Base-by-base conservation (phyloP, 2,113 vertebrate species). In the Collichthys lucidus region DNA sequence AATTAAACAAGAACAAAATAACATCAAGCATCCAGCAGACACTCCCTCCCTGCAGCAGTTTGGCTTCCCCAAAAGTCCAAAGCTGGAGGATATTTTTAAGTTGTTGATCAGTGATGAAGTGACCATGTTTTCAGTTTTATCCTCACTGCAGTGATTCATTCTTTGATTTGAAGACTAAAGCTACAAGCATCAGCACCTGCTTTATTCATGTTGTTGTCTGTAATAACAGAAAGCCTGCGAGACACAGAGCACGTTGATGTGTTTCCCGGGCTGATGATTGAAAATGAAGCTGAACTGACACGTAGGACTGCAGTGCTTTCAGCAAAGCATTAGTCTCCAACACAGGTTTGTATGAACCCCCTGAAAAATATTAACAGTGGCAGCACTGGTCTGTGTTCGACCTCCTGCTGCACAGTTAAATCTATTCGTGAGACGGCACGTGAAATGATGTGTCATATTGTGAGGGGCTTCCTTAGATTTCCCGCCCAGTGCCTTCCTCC, bases 381-480 rank as follows among this genome's bases (percentile, higher is more conserved):
- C 31, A 53, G 68, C 69, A 57, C 71, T 68, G 19, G 29, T 74
- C 55, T 84, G 66, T 52, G 82, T 55, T 79, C 19, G 40, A 77
- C 74, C 81, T 82, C 79, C 78, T 71, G n/a, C 66, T 67, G 73
- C 62, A 50, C 63, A 7, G 44, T 80, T 77, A 53, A 74, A 86
- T 57, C 19, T 67, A 26, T 77, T 81, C 75, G 64, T 73, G 63
- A 89, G 77, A 69, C 65, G 42, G 66, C 85, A 88, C 61, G 44
- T 63, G 62, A 87, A 88, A 77, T 85, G 76, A 90, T 89, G 88
- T 83, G 91, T 92, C 90, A 89, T 84, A 79, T 55, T 64, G 68
- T 88, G 74, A 90, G 88, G 89, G 88, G 77, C 91, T 92, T 91
- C 86, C 86, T 88, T 70, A 80, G 82, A 80, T 80, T 85, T 68